Conservation (phyloP, 2,888 invertebrate species). For the Conus canariensis region DNA sequence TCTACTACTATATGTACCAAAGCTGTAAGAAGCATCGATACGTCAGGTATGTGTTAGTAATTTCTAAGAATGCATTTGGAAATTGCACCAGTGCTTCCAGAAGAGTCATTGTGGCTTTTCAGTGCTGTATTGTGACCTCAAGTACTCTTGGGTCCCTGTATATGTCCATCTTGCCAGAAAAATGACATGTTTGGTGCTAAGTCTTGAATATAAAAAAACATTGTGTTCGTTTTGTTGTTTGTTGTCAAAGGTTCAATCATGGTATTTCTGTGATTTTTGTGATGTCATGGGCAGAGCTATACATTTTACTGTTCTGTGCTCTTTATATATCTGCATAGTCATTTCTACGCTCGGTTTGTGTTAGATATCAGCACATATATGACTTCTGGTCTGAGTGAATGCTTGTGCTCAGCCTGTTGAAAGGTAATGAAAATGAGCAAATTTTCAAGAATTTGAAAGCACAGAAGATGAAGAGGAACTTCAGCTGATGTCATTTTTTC, state of each 20-base stretch:
- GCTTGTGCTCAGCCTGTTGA: background rate
- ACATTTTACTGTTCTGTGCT: no score
- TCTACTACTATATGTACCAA: background rate
- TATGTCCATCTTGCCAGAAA: slow-evolving; percentile 13
- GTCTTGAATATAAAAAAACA: background rate
- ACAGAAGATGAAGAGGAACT: no score
- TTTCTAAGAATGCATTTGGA: background rate
- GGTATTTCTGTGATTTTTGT: no score
- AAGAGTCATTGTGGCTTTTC: slow-evolving; percentile 11
- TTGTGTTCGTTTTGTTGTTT: background rate
- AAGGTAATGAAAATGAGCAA: background rate
- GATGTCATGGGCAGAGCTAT: no score
- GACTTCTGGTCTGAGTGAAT: no score
- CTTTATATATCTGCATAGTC: no score
- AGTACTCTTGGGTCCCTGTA: background rate
- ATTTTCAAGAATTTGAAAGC: background rate
- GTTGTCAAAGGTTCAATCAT: background rate
- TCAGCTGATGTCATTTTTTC: background rate
- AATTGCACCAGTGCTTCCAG: background rate
- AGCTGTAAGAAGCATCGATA: background rate
- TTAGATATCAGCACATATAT: no score
- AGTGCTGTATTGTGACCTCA: background rate
- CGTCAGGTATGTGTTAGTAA: background rate
- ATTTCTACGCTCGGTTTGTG: no score
- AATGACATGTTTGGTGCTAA: slow-evolving; percentile 1